Evolutionary conservation across 2,797 vertebrate genomes (phyloP), one percentile per base, ranked within the genome.

Genomic region (Hafferia zeledoni): DNA sequence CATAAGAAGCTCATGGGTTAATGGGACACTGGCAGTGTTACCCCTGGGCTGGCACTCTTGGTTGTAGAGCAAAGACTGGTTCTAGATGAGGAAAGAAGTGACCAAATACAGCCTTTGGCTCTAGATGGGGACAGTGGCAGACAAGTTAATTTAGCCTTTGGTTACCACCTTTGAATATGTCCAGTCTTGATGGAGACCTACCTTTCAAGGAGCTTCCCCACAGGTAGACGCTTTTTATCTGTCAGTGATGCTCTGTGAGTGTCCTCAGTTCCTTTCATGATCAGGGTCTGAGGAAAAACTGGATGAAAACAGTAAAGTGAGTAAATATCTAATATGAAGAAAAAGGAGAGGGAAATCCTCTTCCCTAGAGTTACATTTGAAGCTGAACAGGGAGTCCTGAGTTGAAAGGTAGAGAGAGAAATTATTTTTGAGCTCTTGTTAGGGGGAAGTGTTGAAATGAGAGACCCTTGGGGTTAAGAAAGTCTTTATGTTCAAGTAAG

Each of bases 361-460:
- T 87, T 87, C 47, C 15, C 72, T 31, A 6, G 52, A 33, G 41
- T 64, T 70, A 24, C 17, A 11, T 82, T 91, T 72, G 46, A 67
- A 90, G 17, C 49, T 55, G 61, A 85, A 23, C 20, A 31, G 18
- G 31, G n/a, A 91, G 39, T 39, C 60, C 25, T 86, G 61, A 63
- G 57, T 53, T 93, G 85, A 94, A 79, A 91, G 37, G 44, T 37
- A 43, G 67, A 31, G 59, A 79, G 17, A 59, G 14, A 76, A 81
- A 74, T 87, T 84, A 49, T 72, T 90, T 95, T 86, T 84, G 72
- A 89, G 53, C 39, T 88, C 65, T 80, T 90, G 84, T 88, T 59
- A 47, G 52, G 84, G 47, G 37, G 35, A 92, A 77, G 92, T 67
- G 94, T 79, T 94, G 91, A 96, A 96, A 91, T 31, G 39, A 82